Conservation (phyloP, 2,797 vertebrate species). For the Labeo calbasu region DNA sequence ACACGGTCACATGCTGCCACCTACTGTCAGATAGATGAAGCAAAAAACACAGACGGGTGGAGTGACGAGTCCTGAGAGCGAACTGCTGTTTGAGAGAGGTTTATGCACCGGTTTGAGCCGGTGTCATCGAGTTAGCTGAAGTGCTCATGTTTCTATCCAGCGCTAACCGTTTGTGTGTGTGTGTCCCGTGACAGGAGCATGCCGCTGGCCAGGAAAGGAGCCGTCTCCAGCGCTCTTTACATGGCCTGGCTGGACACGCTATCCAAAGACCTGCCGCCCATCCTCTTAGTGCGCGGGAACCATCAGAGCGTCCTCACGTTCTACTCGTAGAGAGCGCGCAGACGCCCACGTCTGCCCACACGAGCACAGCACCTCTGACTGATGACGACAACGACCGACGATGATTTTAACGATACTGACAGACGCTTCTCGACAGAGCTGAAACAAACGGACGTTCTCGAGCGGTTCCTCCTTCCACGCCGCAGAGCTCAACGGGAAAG, state of each 20-base stretch:
- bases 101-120: no score
- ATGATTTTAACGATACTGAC: conserved; percentile 7
- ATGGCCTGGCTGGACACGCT: conserved; percentile 95
- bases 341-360: conserved; percentile 54
- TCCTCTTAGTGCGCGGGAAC: conserved; percentile 93
- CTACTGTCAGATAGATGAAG: not conserved
- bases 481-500: conserved; percentile 24
- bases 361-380: conserved; percentile 52
- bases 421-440: conserved; percentile 46
- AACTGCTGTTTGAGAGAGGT: not conserved
- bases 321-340: conserved; percentile 87
- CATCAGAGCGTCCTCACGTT: conserved; percentile 99
- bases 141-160: no score
- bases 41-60: no score
- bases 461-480: conserved; percentile 30
- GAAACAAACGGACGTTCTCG: conserved; percentile 47
- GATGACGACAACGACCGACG: not conserved
- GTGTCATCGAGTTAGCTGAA: no score
- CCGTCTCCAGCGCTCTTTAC: conserved; percentile 92
- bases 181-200: conserved; percentile 83
- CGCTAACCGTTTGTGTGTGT: not conserved
- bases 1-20: not conserved
- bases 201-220: conserved; percentile 93
- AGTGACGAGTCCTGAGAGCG: no score
- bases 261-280: conserved; percentile 91